Percentiles rank a stretch among this genome's conserved stretches.
Evolutionary conservation across 1,140 invertebrate species (phyloP).

Genomic region (fruit fly (Drosophila melanogaster)): DNA sequence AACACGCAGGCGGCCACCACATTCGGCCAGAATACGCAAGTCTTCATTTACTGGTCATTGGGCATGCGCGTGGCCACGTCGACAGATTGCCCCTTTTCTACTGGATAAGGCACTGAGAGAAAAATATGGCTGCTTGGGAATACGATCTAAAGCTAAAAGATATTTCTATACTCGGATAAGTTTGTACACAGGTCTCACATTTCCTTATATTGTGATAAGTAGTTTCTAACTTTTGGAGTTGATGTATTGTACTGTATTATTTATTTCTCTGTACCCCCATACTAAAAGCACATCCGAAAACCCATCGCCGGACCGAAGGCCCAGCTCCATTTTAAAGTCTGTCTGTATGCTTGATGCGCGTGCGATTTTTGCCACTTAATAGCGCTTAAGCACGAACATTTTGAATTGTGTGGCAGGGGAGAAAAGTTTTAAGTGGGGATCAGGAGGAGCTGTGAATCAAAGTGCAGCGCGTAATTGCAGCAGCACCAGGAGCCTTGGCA

Average conservation of each 20-base stretch:
- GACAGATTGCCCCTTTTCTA: slow-evolving; percentile 14
- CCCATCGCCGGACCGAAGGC: slow-evolving; percentile 12
- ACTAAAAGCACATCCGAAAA: slow-evolving; percentile 9
- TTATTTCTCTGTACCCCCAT: slow-evolving; percentile 1
- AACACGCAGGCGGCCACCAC: slow-evolving; percentile 75
- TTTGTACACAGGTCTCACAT: too few species aligned
- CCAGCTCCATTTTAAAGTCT: slow-evolving; percentile 18
- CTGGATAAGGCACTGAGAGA: slow-evolving; percentile 2
- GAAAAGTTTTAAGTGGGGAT: slow-evolving; percentile 11
- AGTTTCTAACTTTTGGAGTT: too few species aligned
- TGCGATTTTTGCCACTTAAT: slow-evolving; percentile 84
- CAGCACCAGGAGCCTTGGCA: slow-evolving; percentile 19
- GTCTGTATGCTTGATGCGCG: slow-evolving; percentile 63
- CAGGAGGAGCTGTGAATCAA: slow-evolving; percentile 55
- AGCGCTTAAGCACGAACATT: slow-evolving; percentile 85
- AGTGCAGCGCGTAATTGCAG: slow-evolving; percentile 79
- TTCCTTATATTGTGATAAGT: too few species aligned
- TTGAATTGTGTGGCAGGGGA: slow-evolving; percentile 68
- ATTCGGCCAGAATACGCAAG: slow-evolving; percentile 20
- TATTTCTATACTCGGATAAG: too few species aligned
- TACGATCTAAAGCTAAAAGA: too few species aligned
- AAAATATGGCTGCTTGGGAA: neutral
- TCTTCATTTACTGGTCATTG: slow-evolving; percentile 67
- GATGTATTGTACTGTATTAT: neutral
- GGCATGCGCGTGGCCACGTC: slow-evolving; percentile 77